These are phyloP conservation scores for Cephus pygmeus DNA, from an alignment of 2,888 invertebrate species.

Conservation along the genomic window DNA sequence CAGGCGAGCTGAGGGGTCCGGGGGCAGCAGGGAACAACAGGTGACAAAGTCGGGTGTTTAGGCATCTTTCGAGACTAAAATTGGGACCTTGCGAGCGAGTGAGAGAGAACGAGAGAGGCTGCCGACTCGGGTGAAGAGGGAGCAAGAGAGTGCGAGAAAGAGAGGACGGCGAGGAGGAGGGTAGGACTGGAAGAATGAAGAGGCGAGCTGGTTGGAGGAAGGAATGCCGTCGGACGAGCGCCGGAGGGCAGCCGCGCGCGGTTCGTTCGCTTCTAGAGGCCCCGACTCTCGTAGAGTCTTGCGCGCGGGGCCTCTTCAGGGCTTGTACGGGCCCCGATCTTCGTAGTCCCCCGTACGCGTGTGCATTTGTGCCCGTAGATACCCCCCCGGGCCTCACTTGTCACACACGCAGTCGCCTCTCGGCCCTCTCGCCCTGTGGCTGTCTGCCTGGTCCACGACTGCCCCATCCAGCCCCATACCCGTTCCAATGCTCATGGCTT, in stretches of 20 bases:
- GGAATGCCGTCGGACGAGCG: slow-evolving; percentile 67
- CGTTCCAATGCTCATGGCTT: slow-evolving; percentile 6
- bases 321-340: slow-evolving; percentile 2
- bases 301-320: slow-evolving; percentile 25
- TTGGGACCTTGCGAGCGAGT: slow-evolving; percentile 35
- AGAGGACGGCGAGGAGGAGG: slow-evolving; percentile 36
- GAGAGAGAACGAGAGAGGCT: slow-evolving; percentile 13
- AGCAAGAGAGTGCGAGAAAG: slow-evolving; percentile 34
- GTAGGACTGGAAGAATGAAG: slow-evolving; percentile 51
- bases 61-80: slow-evolving; percentile 47
- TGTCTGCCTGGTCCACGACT: not conserved
- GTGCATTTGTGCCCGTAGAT: slow-evolving; percentile 20
- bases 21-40: slow-evolving; percentile 32
- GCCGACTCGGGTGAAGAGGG: slow-evolving; percentile 18
- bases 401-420: slow-evolving; percentile 43
- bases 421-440: slow-evolving; percentile 2
- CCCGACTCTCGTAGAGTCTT: slow-evolving; percentile 41
- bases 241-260: slow-evolving; percentile 57
- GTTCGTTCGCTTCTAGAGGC: slow-evolving; percentile 33
- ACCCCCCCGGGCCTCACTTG: slow-evolving; percentile 52
- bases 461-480: not conserved
- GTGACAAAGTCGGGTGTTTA: slow-evolving; percentile 57
- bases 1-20: slow-evolving; percentile 22
- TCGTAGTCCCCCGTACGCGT: not conserved
- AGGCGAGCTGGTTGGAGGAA: slow-evolving; percentile 52